Evolutionary conservation across 1,140 invertebrate genomes (phyloP).

Genomic region (Lordiphosa clarofinis): DNA sequence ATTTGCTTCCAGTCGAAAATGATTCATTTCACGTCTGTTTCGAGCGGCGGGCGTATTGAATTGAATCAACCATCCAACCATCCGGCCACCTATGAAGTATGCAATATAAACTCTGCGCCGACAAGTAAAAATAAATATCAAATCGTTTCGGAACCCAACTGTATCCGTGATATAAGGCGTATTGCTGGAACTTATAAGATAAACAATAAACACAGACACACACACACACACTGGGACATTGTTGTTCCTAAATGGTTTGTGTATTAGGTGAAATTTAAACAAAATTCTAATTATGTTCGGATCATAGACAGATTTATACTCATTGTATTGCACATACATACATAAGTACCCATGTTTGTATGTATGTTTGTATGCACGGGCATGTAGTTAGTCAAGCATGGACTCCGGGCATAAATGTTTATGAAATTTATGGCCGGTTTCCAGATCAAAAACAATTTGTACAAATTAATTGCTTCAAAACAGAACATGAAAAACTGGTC

Average conservation of each 20-base stretch:
- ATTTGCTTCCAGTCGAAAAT: constrained; percentile 16
- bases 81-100: constrained; percentile 70
- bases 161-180: constrained; percentile 60
- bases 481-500: constrained; percentile 6
- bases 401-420: constrained; percentile 15
- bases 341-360: constrained; percentile 12
- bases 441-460: constrained; percentile 40
- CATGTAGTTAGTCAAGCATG: constrained; percentile 29
- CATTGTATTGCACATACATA: constrained; percentile 9
- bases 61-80: constrained; percentile 15
- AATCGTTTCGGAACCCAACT: constrained; percentile 13
- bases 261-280: constrained; percentile 19
- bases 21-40: constrained; percentile 27
- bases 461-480: constrained; percentile 29
- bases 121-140: constrained; percentile 66
- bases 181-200: constrained; percentile 60
- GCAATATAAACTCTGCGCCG: constrained; percentile 66
- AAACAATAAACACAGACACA: constrained; percentile 44
- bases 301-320: constrained; percentile 28
- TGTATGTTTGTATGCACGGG: not conserved
- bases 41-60: constrained; percentile 31
- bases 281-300: constrained; percentile 13
- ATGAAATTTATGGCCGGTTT: constrained; percentile 23
- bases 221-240: constrained; percentile 1
- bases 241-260: constrained; percentile 8